These are phyloP conservation scores for Dipodomys stephensi DNA, from an alignment of 2,113 vertebrate genomes.

Conservation along the genomic window DNA sequence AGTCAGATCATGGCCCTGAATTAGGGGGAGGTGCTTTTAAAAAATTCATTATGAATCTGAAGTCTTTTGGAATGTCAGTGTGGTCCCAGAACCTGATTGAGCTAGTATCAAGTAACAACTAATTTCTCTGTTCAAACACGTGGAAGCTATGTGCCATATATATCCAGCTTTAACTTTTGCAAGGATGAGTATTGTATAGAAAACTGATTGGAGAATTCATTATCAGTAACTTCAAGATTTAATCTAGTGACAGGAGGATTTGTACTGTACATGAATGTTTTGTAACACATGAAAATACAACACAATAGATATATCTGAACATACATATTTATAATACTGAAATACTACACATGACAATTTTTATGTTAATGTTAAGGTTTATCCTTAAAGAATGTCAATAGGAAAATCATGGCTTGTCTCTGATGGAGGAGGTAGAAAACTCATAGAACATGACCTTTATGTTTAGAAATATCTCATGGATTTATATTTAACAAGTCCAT, in stretches of 20 bases:
- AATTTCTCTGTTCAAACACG: background rate
- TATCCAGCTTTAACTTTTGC: background rate
- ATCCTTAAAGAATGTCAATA: background rate
- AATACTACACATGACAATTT: background rate
- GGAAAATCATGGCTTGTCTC: background rate
- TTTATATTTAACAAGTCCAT: background rate
- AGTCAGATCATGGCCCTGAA: background rate
- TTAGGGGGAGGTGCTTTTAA: background rate
- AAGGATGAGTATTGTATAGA: background rate
- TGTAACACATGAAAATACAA: no score
- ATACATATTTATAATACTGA: no score
- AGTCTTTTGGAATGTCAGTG: background rate
- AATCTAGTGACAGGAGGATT: background rate
- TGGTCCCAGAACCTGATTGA: no score
- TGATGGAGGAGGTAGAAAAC: background rate
- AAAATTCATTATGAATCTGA: background rate
- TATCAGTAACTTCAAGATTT: background rate
- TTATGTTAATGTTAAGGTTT: background rate
- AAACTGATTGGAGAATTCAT: background rate
- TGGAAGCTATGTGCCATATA: no score
- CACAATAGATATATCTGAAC: no score
- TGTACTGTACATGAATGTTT: background rate
- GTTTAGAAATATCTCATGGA: background rate
- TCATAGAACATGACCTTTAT: background rate
- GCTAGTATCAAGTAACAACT: no score